Base-by-base conservation (phyloP, 30 jellyfish, hydroid and myxozoan species). In the Catostylus mosaicus region DNA sequence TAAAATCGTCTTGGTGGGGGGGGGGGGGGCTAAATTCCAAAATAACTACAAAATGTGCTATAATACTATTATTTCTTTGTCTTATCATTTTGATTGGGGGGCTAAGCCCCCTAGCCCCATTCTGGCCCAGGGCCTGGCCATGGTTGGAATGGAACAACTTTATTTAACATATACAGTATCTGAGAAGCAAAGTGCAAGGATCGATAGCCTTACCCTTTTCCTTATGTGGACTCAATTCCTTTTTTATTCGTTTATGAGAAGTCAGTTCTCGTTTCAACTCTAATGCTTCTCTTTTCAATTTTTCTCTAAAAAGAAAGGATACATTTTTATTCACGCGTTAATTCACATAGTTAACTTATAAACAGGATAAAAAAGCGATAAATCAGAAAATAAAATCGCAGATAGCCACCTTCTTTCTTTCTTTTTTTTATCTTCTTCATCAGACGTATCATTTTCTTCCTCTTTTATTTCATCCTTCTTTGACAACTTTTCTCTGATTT, bases 261-360 rank as follows among this genome's bases (percentile, higher is more conserved):
- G 76, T 88, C 38, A 91, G 37, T 62, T 91, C 98, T 48, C 86
- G 60, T 73, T 91, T 91, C 40, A 91, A 52, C 71, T 78, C 56
- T 37, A 80, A 77, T 3, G 98, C 96, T 80, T 91, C 98, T 46
- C 87, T 81, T 73, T 84, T 74, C 57, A 91, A 73, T 60, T 63
- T 84, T 27, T 80, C 85, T 87, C 98, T 91, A 27, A 20, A 50
- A 75, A 32, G 40, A 33, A 30, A 16, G 32, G 0, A 29, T 14
- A 24, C 19, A 19, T 31, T 64, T 6, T 11, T 0, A 65, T 12
- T 2, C 78, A 0, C 2, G 16, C 24, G 2, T 50, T 16, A 6
- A 50, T 4, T 50, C 63, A 50, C 14, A 50, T 4, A n/a, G n/a
- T n/a, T n/a, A n/a, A n/a, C n/a, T n/a, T n/a, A n/a, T n/a, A n/a